Conservation (phyloP, 2,797 vertebrate genomes). For the Hypotaenidia okinawae region DNA sequence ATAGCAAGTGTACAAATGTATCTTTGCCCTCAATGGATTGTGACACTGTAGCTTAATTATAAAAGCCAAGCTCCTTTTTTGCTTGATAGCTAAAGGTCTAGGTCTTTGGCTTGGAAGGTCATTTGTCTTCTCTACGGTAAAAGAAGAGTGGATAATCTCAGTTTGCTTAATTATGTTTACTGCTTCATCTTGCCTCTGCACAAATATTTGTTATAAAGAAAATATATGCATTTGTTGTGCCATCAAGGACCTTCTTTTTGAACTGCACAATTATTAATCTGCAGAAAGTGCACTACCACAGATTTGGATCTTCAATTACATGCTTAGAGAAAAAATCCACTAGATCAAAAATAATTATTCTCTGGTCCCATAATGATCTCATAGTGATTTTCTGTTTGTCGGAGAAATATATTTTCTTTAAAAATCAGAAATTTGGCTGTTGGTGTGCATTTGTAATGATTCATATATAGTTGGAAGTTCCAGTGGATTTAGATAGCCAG, state of each 20-base stretch:
- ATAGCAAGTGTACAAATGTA: background rate
- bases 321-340: background rate
- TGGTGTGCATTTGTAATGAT: background rate
- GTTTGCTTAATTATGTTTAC: conserved; percentile 14
- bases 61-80: background rate
- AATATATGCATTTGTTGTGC: background rate
- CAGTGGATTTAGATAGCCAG: background rate
- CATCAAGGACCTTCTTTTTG: background rate
- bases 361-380: background rate
- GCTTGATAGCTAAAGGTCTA: background rate
- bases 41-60: background rate
- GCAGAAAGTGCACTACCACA: background rate
- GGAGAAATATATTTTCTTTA: background rate
- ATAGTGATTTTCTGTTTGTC: background rate
- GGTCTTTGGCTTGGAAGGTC: background rate
- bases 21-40: background rate
- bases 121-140: background rate
- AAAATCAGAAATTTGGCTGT: background rate
- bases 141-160: background rate
- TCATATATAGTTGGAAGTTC: background rate
- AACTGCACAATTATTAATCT: background rate
- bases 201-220: background rate
- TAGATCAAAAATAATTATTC: background rate
- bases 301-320: background rate
- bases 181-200: background rate